Percentiles rank a stretch among this genome's conserved stretches.
Conservation (phyloP, 2,113 vertebrate species). For the Scalopus aquaticus region DNA sequence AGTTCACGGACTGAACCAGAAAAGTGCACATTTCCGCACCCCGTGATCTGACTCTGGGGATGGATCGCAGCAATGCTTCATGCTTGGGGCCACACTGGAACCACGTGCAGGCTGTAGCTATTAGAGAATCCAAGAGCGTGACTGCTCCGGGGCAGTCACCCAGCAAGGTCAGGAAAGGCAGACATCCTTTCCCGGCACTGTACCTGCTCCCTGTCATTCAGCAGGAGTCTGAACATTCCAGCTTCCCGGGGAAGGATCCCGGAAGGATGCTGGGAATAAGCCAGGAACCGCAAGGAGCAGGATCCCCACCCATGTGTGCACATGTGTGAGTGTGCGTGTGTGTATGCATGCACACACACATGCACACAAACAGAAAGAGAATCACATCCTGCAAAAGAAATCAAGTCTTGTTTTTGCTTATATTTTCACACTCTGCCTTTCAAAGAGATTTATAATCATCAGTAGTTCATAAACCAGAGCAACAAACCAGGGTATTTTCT, state of each 20-base stretch:
- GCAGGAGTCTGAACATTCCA: background rate
- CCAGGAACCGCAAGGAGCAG: background rate
- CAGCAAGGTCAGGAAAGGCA: background rate
- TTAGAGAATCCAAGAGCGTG: slow-evolving; percentile 1
- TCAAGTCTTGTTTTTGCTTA: background rate
- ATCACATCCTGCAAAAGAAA: background rate
- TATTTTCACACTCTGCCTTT: background rate
- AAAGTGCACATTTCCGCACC: background rate
- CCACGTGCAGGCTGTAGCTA: background rate
- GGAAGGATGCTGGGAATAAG: background rate
- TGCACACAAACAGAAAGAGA: background rate
- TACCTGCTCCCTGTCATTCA: background rate
- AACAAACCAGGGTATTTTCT: background rate
- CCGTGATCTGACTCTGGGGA: background rate
- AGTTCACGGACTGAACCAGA: background rate
- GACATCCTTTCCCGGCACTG: background rate
- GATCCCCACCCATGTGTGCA: background rate
- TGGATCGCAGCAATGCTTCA: background rate
- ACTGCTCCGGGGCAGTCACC: slow-evolving; percentile 9
- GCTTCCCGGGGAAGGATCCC: background rate
- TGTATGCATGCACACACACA: accelerated
- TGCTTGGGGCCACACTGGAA: background rate
- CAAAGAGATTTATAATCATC: background rate
- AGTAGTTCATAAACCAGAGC: background rate
- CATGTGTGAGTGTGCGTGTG: accelerated